phyloP scores from a whole-genome alignment of 1,140 invertebrate genomes.

The Heliconius melpomene region DNA sequence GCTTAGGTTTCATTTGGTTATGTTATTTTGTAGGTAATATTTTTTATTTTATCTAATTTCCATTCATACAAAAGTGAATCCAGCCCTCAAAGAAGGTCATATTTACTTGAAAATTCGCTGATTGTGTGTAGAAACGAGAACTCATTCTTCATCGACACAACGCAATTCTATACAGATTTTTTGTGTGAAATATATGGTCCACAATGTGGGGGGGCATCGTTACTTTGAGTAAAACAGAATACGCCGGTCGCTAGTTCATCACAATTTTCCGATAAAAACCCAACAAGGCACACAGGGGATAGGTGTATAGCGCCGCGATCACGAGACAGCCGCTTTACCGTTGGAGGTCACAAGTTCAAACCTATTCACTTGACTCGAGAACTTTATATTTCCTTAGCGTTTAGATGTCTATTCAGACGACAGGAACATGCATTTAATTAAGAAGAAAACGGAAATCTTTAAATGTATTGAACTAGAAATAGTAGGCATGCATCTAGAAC shows the following conservation, averaged over 20 bases:
- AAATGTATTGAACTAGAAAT: background rate
- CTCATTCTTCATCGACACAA: too few species aligned
- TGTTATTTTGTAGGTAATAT: too few species aligned
- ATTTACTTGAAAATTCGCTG: too few species aligned
- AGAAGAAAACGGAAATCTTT: conserved; percentile 3
- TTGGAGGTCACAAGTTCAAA: conserved; percentile 7
- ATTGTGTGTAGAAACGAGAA: too few species aligned
- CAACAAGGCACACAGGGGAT: background rate
- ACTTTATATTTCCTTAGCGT: conserved; percentile 1
- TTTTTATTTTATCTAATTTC: too few species aligned
- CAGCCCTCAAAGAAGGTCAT: too few species aligned
- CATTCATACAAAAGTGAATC: too few species aligned
- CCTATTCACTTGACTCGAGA: conserved; percentile 3
- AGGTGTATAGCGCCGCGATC: background rate
- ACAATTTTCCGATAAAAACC: background rate
- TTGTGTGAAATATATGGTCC: too few species aligned
- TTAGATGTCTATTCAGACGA: background rate
- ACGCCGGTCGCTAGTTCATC: background rate
- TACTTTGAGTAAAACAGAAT: too few species aligned
- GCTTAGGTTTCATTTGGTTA: too few species aligned
- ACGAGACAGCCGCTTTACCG: conserved; percentile 5
- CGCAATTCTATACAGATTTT: too few species aligned
- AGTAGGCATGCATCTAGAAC: background rate
- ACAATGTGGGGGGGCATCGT: too few species aligned
- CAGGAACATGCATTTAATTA: conserved; percentile 5